These are phyloP conservation scores for Rana temporaria DNA, from an alignment of 2,113 vertebrate species.

Conservation along the genomic window DNA sequence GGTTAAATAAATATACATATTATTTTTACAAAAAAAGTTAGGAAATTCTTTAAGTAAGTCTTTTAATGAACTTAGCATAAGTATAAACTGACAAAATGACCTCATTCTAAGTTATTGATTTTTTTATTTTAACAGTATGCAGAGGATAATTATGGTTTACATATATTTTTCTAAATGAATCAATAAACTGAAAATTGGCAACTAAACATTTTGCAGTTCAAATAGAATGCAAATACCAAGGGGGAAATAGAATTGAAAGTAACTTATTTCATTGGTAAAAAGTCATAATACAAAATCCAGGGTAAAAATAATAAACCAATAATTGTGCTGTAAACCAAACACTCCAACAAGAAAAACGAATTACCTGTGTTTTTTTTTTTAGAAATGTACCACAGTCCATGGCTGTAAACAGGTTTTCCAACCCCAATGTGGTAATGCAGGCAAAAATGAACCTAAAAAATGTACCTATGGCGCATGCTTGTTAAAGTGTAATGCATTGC, in stretches of 20 bases:
- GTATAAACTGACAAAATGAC: not conserved
- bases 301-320: constrained; percentile 10
- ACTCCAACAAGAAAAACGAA: constrained; percentile 12
- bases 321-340: constrained; percentile 10
- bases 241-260: not conserved
- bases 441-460: too few species aligned
- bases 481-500: too few species aligned
- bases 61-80: constrained; percentile 15
- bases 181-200: not conserved
- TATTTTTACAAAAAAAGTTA: too few species aligned
- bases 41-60: not conserved
- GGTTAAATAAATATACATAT: too few species aligned
- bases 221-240: not conserved
- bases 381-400: not conserved
- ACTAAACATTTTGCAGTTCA: not conserved
- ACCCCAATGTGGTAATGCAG: too few species aligned
- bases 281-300: not conserved
- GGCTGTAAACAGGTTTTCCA: not conserved
- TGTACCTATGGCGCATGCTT: too few species aligned
- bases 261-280: constrained; percentile 6
- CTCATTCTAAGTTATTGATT: not conserved
- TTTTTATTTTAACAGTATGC: not conserved
- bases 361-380: not conserved
- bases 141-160: constrained; percentile 31
- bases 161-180: not conserved